Conservation (phyloP, 2,888 invertebrate species). For the Orchesellides sinensis region DNA sequence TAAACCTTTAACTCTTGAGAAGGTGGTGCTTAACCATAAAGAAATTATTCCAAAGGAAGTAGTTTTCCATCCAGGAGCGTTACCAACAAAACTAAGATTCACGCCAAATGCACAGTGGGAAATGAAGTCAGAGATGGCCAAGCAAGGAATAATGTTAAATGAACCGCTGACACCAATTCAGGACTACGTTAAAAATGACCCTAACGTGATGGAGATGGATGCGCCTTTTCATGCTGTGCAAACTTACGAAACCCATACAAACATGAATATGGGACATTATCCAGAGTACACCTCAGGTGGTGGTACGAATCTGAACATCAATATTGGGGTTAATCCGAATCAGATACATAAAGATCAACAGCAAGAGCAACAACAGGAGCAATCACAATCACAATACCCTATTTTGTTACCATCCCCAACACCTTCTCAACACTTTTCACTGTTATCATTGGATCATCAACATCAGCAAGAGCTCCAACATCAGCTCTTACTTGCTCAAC, state of each 20-base stretch:
- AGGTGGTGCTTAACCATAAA: conserved; percentile 57
- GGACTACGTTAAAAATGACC: conserved; percentile 31
- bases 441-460: conserved; percentile 12
- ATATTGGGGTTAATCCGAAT: background rate
- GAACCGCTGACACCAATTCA: conserved; percentile 16
- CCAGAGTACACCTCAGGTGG: background rate
- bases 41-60: conserved; percentile 65
- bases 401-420: conserved; percentile 28
- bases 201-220: conserved; percentile 51
- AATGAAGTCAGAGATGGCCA: conserved; percentile 48
- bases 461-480: conserved; percentile 48
- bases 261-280: background rate
- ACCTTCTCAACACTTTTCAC: background rate
- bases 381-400: background rate
- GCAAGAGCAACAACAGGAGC: background rate
- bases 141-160: conserved; percentile 35
- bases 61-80: conserved; percentile 49
- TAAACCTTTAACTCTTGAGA: conserved; percentile 33
- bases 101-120: conserved; percentile 51
- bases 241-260: conserved; percentile 36
- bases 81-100: conserved; percentile 44
- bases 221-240: conserved; percentile 33
- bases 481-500: conserved; percentile 40
- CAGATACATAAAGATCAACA: background rate
- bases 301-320: background rate